Evolutionary conservation across 35 echinoderm and acorn worm genomes (phyloP).

Genomic region (Chiridota heheva): DNA sequence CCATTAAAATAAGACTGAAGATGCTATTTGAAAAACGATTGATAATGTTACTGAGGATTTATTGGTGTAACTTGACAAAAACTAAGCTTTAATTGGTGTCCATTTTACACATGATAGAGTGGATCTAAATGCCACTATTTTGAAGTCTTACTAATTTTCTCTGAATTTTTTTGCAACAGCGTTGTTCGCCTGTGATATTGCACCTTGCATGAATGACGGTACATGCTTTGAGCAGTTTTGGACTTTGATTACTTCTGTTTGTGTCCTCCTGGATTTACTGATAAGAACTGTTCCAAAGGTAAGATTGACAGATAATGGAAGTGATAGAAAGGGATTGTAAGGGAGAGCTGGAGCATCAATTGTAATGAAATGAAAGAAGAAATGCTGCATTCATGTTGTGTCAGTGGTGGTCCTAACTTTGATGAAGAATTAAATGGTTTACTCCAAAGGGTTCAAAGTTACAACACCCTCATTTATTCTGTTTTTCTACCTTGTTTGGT

Average conservation of each 20-base stretch:
- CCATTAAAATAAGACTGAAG: too few species aligned
- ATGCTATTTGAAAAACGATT: too few species aligned
- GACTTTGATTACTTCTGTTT: constrained; percentile 33
- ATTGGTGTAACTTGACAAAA: too few species aligned
- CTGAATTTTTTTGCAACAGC: too few species aligned
- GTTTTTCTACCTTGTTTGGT: too few species aligned
- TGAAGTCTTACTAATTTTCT: too few species aligned
- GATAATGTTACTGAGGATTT: too few species aligned
- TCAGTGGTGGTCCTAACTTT: not conserved
- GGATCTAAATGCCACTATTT: too few species aligned
- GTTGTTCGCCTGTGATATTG: constrained; percentile 9
- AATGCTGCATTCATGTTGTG: not conserved
- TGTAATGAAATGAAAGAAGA: not conserved
- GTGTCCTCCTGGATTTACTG: constrained; percentile 31
- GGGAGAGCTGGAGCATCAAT: not conserved
- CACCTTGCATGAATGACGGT: constrained; percentile 52
- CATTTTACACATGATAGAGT: too few species aligned
- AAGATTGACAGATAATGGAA: not conserved
- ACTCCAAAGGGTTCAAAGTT: too few species aligned
- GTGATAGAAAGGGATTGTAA: not conserved
- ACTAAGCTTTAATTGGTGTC: too few species aligned
- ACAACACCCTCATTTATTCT: too few species aligned
- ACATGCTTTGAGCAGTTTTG: constrained; percentile 34
- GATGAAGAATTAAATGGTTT: not conserved
- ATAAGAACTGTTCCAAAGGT: constrained; percentile 17